Evolutionary conservation across 1,140 invertebrate genomes (phyloP).

Genomic region (Drosophila melanogaster): Release_6_plus_ISO1_MT NC_004354.4:16794001-16794500

Average conservation of each 20-base stretch:
- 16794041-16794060: too few relatives aligned
- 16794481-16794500: slow-evolving; percentile 89
- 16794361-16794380: slow-evolving; percentile 93
- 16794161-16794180: too few relatives aligned
- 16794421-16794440: background rate
- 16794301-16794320: slow-evolving; percentile 85
- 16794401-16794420: background rate
- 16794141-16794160: too few relatives aligned
- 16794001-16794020: too few relatives aligned
- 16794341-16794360: slow-evolving; percentile 92
- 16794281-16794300: slow-evolving; percentile 72
- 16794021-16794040: too few relatives aligned
- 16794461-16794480: slow-evolving; percentile 89
- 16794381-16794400: slow-evolving; percentile 13
- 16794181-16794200: too few relatives aligned
- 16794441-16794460: slow-evolving; percentile 89
- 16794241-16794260: background rate
- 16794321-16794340: slow-evolving; percentile 91
- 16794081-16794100: too few relatives aligned
- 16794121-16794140: too few relatives aligned
- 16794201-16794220: too few relatives aligned
- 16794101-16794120: too few relatives aligned
- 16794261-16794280: background rate
- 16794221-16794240: too few relatives aligned
- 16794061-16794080: too few relatives aligned